Base-by-base conservation (phyloP, 53 echinoderm and acorn worm species). In the Pentamera pediparva region DNA sequence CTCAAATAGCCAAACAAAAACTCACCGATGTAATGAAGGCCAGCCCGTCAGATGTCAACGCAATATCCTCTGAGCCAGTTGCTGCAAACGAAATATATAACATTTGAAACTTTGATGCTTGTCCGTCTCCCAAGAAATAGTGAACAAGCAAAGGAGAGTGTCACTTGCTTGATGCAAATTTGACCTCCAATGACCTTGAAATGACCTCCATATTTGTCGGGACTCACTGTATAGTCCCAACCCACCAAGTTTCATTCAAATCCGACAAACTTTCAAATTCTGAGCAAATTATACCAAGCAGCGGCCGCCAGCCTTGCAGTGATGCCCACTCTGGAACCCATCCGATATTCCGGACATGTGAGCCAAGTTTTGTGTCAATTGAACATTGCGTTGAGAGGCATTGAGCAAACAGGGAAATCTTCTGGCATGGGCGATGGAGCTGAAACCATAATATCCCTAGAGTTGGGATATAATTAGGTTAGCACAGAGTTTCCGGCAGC, bases 11-110 rank as follows among this genome's bases (percentile, higher is more conserved):
- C 8, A 41, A 10, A 41, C 15, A 41, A 41, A 41, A 41, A 65
- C 65, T 65, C 43, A 65, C 65, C 17, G 65, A 65, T 21, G 65
- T 65, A 9, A 65, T 41, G 25, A 65, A 65, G 12, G 65, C 65
- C 4, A 65, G 39, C 8, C 65, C 65, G 29, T 65, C 65, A 26
- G 65, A 65, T n/a, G 65, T 40, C 28, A 65, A 6, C 1, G 43
- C 65, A 13, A 65, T 65, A 17, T 65, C 65, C 31, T 65, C 65
- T 39, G 65, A 65, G 4, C 65, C 65, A 12, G 40, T 65, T 24
- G 18, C 65, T 65, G 65, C n/a, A n/a, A n/a, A n/a, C n/a, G n/a
- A n/a, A n/a, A n/a, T n/a, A n/a, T n/a, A n/a, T n/a, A n/a, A n/a
- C n/a, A n/a, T n/a, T n/a, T n/a, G n/a, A n/a, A n/a, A n/a, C n/a